Evolutionary conservation across 2,888 invertebrate species (phyloP).

Genomic region (Litoditis marina): DNA sequence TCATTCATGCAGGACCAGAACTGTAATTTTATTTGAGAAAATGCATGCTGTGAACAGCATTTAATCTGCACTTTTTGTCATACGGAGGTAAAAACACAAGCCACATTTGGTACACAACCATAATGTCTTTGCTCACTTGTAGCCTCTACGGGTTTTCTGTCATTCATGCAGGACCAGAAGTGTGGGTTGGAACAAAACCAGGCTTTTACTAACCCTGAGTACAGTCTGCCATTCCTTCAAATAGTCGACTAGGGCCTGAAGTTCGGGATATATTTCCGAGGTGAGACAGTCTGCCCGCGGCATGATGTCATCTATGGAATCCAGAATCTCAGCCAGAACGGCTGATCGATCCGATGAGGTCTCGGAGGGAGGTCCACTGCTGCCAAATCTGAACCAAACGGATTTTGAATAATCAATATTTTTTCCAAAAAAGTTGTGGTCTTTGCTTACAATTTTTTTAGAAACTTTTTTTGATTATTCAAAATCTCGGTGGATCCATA

Average conservation of each 20-base stretch:
- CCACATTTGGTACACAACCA: no score
- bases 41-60: no score
- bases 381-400: constrained; percentile 9
- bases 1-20: constrained; percentile 10
- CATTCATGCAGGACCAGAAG: constrained; percentile 7
- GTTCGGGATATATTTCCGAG: constrained; percentile 42
- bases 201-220: constrained; percentile 26
- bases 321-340: constrained; percentile 25
- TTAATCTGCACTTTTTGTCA: no score
- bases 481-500: no score
- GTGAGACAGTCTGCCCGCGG: constrained; percentile 28
- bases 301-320: constrained; percentile 41
- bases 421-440: not conserved
- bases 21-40: no score
- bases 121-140: no score
- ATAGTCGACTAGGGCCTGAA: constrained; percentile 41
- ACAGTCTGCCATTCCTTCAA: constrained; percentile 53
- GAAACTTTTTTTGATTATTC: no score
- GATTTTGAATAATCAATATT: not conserved
- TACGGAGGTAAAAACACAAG: no score
- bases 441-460: no score
- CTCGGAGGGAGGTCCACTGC: constrained; percentile 14
- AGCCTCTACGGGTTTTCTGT: no score
- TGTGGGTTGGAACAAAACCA: not conserved
- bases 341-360: constrained; percentile 12